A percentile compares a stretch with the other conserved stretches of the same genome.
phyloP scores from a whole-genome alignment of 2,797 vertebrate species.

The Synaphobranchus kaupii region DNA sequence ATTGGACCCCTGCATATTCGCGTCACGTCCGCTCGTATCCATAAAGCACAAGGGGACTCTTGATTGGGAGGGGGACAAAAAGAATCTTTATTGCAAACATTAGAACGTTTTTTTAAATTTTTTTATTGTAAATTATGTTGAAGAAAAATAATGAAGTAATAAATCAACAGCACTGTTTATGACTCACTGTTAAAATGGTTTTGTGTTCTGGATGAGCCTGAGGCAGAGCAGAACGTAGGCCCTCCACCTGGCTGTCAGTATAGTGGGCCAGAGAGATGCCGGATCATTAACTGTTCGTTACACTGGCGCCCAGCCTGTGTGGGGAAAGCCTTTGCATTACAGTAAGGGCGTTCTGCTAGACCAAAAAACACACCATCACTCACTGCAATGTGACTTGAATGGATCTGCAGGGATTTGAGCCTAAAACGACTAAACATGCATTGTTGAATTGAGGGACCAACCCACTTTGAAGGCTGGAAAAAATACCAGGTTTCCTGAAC shows the following conservation, averaged over 20 bases:
- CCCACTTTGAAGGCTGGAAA: background rate
- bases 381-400: background rate
- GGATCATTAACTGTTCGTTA: background rate
- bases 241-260: conserved; percentile 31
- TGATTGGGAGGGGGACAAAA: conserved; percentile 19
- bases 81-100: conserved; percentile 52
- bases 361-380: conserved; percentile 6
- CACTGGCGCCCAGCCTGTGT: background rate
- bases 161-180: conserved; percentile 39
- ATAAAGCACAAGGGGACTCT: conserved; percentile 36
- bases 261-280: background rate
- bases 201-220: background rate
- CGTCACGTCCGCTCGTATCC: conserved; percentile 36
- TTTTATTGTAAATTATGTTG: conserved; percentile 28
- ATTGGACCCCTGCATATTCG: conserved; percentile 16
- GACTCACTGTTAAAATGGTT: conserved; percentile 37
- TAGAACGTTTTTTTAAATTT: conserved; percentile 28
- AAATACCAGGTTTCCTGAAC: background rate
- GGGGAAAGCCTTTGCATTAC: background rate
- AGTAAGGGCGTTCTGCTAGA: background rate
- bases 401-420: background rate
- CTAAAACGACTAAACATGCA: background rate
- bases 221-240: background rate
- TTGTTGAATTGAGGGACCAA: background rate
- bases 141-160: conserved; percentile 39